Base-by-base conservation (phyloP, 2,797 vertebrate species). In the Gallirallus australis region DNA sequence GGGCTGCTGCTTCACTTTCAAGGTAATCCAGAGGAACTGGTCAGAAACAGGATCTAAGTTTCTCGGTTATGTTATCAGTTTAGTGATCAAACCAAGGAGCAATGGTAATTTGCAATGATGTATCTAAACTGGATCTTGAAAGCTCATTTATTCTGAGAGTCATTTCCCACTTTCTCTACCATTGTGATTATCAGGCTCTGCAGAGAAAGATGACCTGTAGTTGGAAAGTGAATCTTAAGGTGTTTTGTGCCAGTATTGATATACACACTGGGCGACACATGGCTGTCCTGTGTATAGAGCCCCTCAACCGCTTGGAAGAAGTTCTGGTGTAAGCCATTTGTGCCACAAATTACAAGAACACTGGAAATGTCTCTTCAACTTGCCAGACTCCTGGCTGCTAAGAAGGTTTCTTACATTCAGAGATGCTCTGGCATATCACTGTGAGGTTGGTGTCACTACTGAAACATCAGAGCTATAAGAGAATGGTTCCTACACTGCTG, bases 191-290 rank as follows among this genome's bases (percentile, higher is more conserved):
- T 48, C 1, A 1, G 21, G 15, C 16, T 56, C 23, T 78, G 71
- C 0, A 0, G 25, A 60, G 63, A 23, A 60, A 84, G 14, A 30
- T 73, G 39, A 40, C 20, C 17, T 89, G n/a, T 73, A 50, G 6
- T 0, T 87, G 57, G 53, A 85, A 88, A 87, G 37, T 39, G 57
- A 81, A 85, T 80, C 72, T 82, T 40, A 6, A 78, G 25, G 8
- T 33, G 24, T 61, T 87, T 18, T 28, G 13, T 47, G 37, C 45
- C 64, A 71, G 18, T 37, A 50, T 2, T 39, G 42, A 50, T 69
- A 50, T 2, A 69, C 1, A 5, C 0, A 2, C 37, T 35, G 48
- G 12, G 47, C 0, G 3, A 48, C n/a, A 30, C 35, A n/a, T 7
- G 40, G 28, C 28, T 86, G 37, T 2, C 45, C 40, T 35, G 15